A percentile compares a stretch with the other conserved stretches of the same genome.
These are phyloP conservation scores for Meleagris gallopavo DNA, from an alignment of 2,113 vertebrate genomes.

Conservation along the genomic window DNA sequence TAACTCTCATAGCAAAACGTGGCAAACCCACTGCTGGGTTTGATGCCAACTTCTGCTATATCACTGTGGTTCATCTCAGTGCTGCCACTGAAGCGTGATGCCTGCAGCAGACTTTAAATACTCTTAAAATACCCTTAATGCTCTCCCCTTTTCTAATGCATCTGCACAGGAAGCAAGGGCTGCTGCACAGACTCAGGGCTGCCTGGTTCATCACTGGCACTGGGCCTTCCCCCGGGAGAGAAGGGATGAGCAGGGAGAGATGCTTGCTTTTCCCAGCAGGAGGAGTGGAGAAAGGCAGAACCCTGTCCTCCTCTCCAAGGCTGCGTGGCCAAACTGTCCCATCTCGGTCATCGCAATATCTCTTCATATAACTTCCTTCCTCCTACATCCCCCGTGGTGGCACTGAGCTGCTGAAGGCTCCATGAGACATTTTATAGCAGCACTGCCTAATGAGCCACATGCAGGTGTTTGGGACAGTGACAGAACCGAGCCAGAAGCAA, in stretches of 20 bases:
- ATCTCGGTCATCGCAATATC: accelerated
- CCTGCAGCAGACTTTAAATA: not conserved
- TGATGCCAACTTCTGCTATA: not conserved
- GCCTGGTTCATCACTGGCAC: not conserved
- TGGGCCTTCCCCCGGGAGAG: not conserved
- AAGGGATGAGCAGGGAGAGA: not conserved
- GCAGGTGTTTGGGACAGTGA: not conserved
- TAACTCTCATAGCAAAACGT: not conserved
- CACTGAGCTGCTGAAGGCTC: not conserved
- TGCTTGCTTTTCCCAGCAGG: not conserved
- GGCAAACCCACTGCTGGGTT: not conserved
- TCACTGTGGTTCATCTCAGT: accelerated
- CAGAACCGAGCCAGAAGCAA: accelerated
- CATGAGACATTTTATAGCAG: not conserved
- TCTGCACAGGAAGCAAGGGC: not conserved
- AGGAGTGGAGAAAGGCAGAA: not conserved
- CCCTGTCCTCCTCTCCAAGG: not conserved
- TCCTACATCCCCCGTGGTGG: not conserved
- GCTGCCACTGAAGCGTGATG: not conserved
- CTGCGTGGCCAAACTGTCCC: accelerated
- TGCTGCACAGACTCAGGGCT: not conserved
- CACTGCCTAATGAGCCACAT: no score
- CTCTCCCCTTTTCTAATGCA: not conserved
- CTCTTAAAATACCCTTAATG: no score
- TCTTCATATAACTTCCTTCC: not conserved